These are phyloP conservation scores for Diarsia dahlii DNA, from an alignment of 2,888 invertebrate species.

Conservation along the genomic window DNA sequence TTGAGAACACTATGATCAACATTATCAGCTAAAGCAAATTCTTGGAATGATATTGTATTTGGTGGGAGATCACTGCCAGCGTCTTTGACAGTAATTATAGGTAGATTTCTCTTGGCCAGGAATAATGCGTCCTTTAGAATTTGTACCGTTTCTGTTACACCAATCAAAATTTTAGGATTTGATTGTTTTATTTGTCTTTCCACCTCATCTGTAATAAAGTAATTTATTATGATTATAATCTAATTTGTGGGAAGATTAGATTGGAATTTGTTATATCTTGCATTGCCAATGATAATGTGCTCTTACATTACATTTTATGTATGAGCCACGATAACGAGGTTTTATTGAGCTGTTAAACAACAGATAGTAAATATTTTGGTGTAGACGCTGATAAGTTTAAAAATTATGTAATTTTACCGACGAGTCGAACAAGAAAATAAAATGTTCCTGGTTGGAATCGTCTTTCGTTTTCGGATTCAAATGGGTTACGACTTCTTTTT, in stretches of 20 bases:
- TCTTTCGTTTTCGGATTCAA: neutral
- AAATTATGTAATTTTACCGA: neutral
- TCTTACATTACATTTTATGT: neutral
- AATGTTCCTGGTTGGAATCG: neutral
- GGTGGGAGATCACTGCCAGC: constrained; percentile 77
- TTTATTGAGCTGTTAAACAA: neutral
- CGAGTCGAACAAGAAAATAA: neutral
- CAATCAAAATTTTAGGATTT: constrained; percentile 91
- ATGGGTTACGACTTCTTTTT: neutral
- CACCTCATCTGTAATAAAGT: constrained; percentile 92
- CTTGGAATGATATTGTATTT: constrained; percentile 91
- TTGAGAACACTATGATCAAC: constrained; percentile 88
- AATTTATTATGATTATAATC: neutral
- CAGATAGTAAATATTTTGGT: neutral
- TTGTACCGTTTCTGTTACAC: constrained; percentile 87
- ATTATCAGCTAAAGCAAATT: constrained; percentile 85
- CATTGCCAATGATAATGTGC: neutral
- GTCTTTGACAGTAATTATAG: constrained; percentile 83
- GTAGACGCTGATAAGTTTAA: neutral
- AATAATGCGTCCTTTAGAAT: constrained; percentile 86
- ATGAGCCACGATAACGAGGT: neutral
- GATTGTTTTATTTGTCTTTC: constrained; percentile 91
- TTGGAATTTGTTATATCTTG: constrained; percentile 8
- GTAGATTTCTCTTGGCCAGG: constrained; percentile 84
- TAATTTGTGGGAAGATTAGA: constrained; percentile 6